Conservation (phyloP, 2,888 invertebrate species). For the Plutella xylostella region DNA sequence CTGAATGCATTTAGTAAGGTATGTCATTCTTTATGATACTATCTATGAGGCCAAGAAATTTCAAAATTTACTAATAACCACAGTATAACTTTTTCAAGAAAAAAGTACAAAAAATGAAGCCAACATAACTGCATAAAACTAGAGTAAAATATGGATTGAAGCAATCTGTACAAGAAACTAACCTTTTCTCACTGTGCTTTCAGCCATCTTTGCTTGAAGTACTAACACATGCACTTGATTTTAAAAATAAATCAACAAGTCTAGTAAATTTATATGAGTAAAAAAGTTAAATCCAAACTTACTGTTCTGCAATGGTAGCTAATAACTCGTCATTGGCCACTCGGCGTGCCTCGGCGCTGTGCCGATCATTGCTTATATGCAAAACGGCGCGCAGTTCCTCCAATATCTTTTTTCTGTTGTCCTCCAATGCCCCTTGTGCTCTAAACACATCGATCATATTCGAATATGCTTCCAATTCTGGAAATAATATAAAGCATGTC, state of each 20-base stretch:
- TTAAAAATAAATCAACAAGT: conserved; percentile 51
- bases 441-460: conserved; percentile 90
- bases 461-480: conserved; percentile 93
- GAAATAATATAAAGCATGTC: conserved; percentile 35
- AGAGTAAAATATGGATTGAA: too few species aligned
- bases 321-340: conserved; percentile 93
- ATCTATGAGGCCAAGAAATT: not conserved
- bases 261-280: too few species aligned
- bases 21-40: too few species aligned
- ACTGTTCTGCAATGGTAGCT: conserved; percentile 91
- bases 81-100: too few species aligned
- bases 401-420: conserved; percentile 85
- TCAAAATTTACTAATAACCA: too few species aligned
- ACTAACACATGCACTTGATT: conserved; percentile 30
- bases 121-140: too few species aligned
- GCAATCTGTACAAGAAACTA: too few species aligned
- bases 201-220: conserved; percentile 58
- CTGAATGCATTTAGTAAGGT: not conserved
- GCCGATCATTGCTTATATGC: conserved; percentile 91
- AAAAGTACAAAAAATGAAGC: too few species aligned
- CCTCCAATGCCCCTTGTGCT: conserved; percentile 90
- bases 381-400: conserved; percentile 84
- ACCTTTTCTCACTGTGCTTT: too few species aligned
- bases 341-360: conserved; percentile 91
- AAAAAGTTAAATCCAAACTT: conserved; percentile 53